phyloP scores from a whole-genome alignment of 1,140 invertebrate species.

The Lepidurus packardi region DNA sequence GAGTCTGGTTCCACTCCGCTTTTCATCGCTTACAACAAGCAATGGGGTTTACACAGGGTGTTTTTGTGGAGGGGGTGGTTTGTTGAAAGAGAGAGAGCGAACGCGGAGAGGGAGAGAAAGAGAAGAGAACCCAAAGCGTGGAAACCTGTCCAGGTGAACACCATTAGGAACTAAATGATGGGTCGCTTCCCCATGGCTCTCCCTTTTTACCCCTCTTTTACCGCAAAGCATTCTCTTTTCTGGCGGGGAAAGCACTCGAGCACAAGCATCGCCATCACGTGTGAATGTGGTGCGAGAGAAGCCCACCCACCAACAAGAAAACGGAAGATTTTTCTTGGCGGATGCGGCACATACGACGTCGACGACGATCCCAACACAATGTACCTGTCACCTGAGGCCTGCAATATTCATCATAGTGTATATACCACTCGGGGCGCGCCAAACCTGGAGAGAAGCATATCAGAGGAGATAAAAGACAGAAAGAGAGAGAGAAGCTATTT shows the following conservation, averaged over 20 bases:
- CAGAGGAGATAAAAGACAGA: not conserved
- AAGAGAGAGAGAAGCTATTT: conserved; percentile 10
- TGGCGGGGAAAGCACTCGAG: too few species aligned
- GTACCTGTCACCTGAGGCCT: conserved; percentile 17
- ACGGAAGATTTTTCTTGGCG: conserved; percentile 6
- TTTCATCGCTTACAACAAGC: not conserved
- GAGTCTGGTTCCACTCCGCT: conserved; percentile 11
- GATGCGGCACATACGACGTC: not conserved
- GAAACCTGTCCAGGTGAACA: conserved; percentile 21
- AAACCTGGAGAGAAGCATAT: not conserved
- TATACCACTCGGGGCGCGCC: not conserved
- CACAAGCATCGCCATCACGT: too few species aligned
- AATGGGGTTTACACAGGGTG: not conserved
- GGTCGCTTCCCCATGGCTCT: conserved; percentile 12
- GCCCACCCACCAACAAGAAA: conserved; percentile 17
- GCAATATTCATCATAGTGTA: conserved; percentile 15
- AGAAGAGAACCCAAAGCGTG: not conserved
- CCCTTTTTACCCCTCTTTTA: not conserved
- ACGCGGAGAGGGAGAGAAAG: not conserved
- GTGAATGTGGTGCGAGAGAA: too few species aligned
- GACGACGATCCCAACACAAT: not conserved
- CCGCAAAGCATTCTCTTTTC: not conserved
- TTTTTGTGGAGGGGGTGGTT: not conserved
- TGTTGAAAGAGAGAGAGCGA: not conserved
- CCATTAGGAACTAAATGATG: conserved; percentile 15